Evolutionary conservation across 2,888 invertebrate genomes (phyloP), one percentile per base, ranked within the genome.

Genomic region (Serrognathus titanus): DNA sequence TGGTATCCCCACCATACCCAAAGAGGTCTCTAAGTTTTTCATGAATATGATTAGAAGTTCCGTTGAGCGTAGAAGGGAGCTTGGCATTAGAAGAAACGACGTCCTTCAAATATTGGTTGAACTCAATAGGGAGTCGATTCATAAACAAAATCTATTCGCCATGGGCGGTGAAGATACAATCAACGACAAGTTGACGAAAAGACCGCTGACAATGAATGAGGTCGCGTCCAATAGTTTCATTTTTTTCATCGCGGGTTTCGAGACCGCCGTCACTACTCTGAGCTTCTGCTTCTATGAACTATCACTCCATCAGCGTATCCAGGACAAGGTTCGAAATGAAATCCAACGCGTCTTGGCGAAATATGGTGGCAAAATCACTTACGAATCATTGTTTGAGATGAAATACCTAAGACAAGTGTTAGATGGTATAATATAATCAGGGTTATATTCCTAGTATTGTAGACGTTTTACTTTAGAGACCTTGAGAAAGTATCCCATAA

Each of bases 221-320:
- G 57, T 73, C 2, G 63, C 65, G 1, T 83, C 83, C 0, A 84
- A 86, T 68, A 79, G 81, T 7, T 72, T 85, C 38, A 69, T 84
- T 2, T 85, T 85, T 71, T 79, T 85, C 2, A 72, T 83, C 50
- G 85, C 83, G 52, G 85, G 85, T 0, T 85, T 81, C 64, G 85
- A 85, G 66, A 85, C 85, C 0, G 82, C 84, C 0, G 81, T 83
- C 50, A 82, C 82, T 0, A 68, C 83, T 9, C 65, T 84, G 24
- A 80, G 82, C 0, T 83, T 83, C 61, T 81, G 81, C 1, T 72
- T 81, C 8, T 81, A 82, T 64, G 80, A 80, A n/a, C 66, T 86
- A 40, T 82, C 83, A 0, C 46, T 54, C 7, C 69, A 80, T 60
- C 70, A 66, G 1, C 69, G 77, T 1, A 58, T 80, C 1, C 82